These are phyloP conservation scores for Aphidius gifuensis DNA, from an alignment of 1,140 invertebrate species.

Conservation along the genomic window DNA sequence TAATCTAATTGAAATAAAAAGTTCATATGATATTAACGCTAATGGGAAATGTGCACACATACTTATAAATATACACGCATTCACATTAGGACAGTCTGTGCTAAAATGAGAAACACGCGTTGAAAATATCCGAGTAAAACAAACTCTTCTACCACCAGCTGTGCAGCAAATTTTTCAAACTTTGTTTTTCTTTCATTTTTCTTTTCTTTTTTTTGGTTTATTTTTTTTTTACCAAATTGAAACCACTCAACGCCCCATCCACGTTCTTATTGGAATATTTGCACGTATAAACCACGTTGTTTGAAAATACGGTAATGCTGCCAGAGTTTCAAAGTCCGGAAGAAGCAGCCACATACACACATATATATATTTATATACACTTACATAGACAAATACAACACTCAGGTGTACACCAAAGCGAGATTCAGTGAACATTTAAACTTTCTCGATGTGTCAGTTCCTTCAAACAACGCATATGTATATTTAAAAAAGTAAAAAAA, in stretches of 20 bases:
- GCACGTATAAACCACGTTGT: conserved; percentile 12
- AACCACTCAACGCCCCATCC: conserved; percentile 14
- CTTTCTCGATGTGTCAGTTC: not conserved
- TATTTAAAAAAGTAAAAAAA: not conserved
- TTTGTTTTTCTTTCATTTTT: not conserved
- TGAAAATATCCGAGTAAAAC: no score
- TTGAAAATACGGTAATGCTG: conserved; percentile 8
- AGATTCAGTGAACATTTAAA: not conserved
- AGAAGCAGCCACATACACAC: conserved; percentile 7
- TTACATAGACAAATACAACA: not conserved
- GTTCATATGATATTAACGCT: no score
- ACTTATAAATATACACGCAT: no score
- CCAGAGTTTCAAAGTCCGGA: conserved; percentile 5
- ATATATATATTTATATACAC: not conserved
- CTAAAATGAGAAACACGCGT: no score
- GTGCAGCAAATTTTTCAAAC: no score
- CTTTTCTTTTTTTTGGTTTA: no score
- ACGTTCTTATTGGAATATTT: conserved; percentile 14
- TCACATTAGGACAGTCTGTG: no score
- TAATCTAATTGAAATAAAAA: no score
- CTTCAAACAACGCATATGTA: conserved; percentile 12
- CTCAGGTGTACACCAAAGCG: not conserved
- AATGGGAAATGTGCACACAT: no score
- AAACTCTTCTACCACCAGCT: no score
- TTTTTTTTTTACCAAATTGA: conserved; percentile 4